A percentile compares a stretch with the other conserved stretches of the same genome.
These are phyloP conservation scores for Tetragnatha montana DNA, from an alignment of 2,888 invertebrate species.

Conservation along the genomic window DNA sequence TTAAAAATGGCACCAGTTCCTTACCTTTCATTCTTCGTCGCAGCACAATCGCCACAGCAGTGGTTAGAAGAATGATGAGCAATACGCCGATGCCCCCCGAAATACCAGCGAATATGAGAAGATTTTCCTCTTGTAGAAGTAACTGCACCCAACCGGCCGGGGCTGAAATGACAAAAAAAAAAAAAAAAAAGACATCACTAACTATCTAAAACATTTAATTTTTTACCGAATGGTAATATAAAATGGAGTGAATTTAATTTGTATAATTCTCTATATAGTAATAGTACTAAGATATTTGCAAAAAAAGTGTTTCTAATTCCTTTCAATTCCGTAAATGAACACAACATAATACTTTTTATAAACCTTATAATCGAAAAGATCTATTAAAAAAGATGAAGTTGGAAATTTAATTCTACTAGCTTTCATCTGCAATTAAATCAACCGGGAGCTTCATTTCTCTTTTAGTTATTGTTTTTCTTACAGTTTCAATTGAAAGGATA, in stretches of 20 bases:
- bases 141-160: slow-evolving; percentile 85
- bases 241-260: neutral
- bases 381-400: no score
- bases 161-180: slow-evolving; percentile 79
- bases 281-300: no score
- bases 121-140: slow-evolving; percentile 83
- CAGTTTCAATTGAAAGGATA: no score
- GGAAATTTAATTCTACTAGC: no score
- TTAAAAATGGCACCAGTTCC: neutral
- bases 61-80: slow-evolving; percentile 81
- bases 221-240: neutral
- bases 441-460: no score
- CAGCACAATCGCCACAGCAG: slow-evolving; percentile 75
- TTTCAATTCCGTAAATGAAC: no score
- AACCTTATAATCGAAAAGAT: no score
- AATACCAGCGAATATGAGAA: slow-evolving; percentile 84
- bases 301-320: no score
- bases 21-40: slow-evolving; percentile 66
- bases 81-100: slow-evolving; percentile 83
- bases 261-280: no score
- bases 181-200: neutral
- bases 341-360: no score
- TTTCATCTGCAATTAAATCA: no score
- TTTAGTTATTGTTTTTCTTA: no score
- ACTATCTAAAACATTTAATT: neutral